Conservation (phyloP, 2,888 invertebrate genomes). For the Meloe dianella region DNA sequence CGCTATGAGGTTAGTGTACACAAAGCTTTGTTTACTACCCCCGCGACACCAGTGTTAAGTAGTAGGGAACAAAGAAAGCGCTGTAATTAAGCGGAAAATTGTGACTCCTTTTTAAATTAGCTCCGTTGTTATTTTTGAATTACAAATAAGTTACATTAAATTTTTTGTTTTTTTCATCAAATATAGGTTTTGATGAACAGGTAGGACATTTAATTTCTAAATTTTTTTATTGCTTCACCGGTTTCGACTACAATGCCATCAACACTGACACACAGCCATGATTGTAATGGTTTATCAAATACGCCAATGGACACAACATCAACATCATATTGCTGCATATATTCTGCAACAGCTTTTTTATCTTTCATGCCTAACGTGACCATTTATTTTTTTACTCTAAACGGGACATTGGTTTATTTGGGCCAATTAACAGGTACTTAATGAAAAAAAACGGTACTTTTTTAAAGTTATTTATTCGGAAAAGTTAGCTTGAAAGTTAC, state of each 20-base stretch:
- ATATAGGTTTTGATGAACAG: slow-evolving; percentile 9
- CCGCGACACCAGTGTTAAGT: too few species aligned
- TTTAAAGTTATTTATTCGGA: too few species aligned
- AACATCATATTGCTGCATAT: slow-evolving; percentile 2
- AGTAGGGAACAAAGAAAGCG: too few species aligned
- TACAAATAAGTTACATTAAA: neutral
- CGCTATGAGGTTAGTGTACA: too few species aligned
- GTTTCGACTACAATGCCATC: slow-evolving; percentile 13
- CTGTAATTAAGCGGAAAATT: too few species aligned
- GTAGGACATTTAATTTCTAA: slow-evolving; percentile 15
- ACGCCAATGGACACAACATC: slow-evolving; percentile 4
- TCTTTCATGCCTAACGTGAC: neutral
- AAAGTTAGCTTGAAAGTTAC: too few species aligned
- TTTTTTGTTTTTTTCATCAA: slow-evolving; percentile 6
- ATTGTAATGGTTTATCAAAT: neutral
- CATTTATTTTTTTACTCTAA: too few species aligned
- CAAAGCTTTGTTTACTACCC: too few species aligned
- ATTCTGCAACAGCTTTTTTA: slow-evolving; percentile 5
- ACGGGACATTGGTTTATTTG: too few species aligned
- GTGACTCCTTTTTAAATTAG: too few species aligned
- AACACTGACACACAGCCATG: slow-evolving; percentile 14
- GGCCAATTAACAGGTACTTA: too few species aligned
- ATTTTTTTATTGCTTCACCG: slow-evolving; percentile 1
- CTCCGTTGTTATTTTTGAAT: too few species aligned
- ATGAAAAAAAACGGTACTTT: neutral